Evolutionary conservation across 2,888 invertebrate species (phyloP).

Genomic region (Cheilosia urbana): DNA sequence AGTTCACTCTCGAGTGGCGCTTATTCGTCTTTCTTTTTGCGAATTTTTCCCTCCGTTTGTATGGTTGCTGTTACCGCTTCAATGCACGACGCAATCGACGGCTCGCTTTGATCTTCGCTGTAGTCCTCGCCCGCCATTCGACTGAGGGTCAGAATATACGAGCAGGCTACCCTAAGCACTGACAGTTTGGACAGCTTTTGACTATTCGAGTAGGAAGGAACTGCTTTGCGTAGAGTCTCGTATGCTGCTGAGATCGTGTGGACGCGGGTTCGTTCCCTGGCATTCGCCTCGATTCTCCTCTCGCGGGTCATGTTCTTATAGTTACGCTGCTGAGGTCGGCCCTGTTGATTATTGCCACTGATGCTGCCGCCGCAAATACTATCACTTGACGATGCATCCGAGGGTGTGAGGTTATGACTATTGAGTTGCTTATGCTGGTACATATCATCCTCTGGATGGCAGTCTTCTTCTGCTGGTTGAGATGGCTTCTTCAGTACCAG

Average conservation of each 20-base stretch:
- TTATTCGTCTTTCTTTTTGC: conserved; percentile 92
- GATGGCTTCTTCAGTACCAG: conserved; percentile 85
- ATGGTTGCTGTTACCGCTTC: conserved; percentile 95
- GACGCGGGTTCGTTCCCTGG: conserved; percentile 95
- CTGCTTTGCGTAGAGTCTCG: conserved; percentile 92
- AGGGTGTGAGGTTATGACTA: conserved; percentile 64
- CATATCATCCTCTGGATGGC: conserved; percentile 56
- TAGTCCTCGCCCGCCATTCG: conserved; percentile 90
- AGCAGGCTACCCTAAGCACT: conserved; percentile 95
- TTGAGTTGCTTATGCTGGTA: conserved; percentile 60
- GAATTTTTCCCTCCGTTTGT: conserved; percentile 94
- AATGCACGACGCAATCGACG: conserved; percentile 90
- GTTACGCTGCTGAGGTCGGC: conserved; percentile 89
- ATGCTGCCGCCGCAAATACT: conserved; percentile 68
- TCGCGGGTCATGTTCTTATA: conserved; percentile 98
- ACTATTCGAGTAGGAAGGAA: conserved; percentile 96
- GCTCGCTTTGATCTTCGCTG: conserved; percentile 86
- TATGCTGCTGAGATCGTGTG: conserved; percentile 98
- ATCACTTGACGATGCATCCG: conserved; percentile 74
- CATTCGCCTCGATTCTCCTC: conserved; percentile 96
- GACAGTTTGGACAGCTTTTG: conserved; percentile 97
- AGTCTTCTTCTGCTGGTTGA: conserved; percentile 36
- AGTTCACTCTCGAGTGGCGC: not conserved
- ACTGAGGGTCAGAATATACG: conserved; percentile 95
- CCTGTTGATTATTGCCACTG: conserved; percentile 68